phyloP scores from a whole-genome alignment of 2,113 vertebrate genomes.

The Microcebus lehilahytsara region DNA sequence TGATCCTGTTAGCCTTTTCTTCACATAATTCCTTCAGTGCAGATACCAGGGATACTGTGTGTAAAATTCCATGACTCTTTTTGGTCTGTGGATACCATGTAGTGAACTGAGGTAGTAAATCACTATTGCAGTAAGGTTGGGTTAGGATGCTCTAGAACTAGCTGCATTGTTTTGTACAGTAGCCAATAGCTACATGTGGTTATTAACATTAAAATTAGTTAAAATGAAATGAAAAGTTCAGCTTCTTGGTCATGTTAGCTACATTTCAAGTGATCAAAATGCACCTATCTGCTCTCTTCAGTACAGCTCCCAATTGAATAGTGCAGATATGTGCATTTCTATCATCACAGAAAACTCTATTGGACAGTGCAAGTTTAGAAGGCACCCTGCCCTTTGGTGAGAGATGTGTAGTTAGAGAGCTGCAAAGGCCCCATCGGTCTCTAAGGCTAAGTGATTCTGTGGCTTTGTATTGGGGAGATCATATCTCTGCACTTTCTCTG shows the following conservation, averaged over 20 bases:
- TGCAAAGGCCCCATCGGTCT: background rate
- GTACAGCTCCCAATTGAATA: background rate
- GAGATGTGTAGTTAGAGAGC: background rate
- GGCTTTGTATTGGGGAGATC: background rate
- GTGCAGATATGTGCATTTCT: background rate
- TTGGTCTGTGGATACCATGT: background rate
- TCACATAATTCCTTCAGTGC: background rate
- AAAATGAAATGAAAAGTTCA: slow-evolving; percentile 3
- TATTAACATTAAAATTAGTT: slow-evolving; percentile 27
- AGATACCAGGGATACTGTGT: background rate
- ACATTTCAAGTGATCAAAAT: background rate
- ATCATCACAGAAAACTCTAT: background rate
- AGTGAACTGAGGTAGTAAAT: background rate
- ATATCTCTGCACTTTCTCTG: background rate
- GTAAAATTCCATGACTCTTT: background rate
- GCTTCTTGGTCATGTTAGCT: background rate
- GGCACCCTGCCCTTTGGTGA: background rate
- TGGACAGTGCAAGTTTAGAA: background rate
- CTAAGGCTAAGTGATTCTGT: background rate
- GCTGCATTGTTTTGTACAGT: background rate
- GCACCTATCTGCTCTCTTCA: background rate
- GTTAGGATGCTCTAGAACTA: no score
- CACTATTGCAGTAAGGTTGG: background rate
- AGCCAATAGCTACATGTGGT: background rate
- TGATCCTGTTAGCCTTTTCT: background rate